phyloP scores from a whole-genome alignment of 1,140 invertebrate species.

The Drosophila gunungcola region DNA sequence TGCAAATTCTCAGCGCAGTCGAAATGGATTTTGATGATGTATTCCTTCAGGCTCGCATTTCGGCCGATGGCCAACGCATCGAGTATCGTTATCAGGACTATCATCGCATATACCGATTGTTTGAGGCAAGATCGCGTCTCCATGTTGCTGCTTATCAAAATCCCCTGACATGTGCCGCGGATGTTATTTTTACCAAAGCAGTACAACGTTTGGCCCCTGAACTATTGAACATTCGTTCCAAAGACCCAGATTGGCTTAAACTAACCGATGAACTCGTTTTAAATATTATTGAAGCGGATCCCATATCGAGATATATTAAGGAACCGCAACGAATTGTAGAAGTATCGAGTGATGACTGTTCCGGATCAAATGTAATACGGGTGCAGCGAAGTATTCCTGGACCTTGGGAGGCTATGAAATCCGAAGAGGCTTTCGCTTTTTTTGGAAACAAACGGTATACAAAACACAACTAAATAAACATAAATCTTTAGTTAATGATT shows the following conservation, averaged over 20 bases:
- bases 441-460: conserved; percentile 52
- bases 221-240: conserved; percentile 23
- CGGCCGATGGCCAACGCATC: conserved; percentile 64
- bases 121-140: conserved; percentile 50
- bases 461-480: too few species aligned
- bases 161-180: conserved; percentile 37
- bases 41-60: conserved; percentile 61
- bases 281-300: conserved; percentile 36
- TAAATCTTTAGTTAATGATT: background rate
- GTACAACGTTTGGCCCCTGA: conserved; percentile 32
- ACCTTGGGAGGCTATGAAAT: conserved; percentile 45
- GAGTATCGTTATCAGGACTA: conserved; percentile 76
- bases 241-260: conserved; percentile 31
- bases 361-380: background rate
- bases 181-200: conserved; percentile 33
- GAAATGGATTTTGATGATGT: conserved; percentile 68
- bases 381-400: conserved; percentile 37
- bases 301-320: conserved; percentile 17
- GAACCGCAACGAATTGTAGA: conserved; percentile 30
- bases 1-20: conserved; percentile 37
- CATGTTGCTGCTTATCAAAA: conserved; percentile 51
- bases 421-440: conserved; percentile 43
- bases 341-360: background rate
- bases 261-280: conserved; percentile 45
- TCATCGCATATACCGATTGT: conserved; percentile 67